Base-by-base conservation (phyloP, 2,113 vertebrate genomes). In the Ophthalmolycus amberensis region DNA sequence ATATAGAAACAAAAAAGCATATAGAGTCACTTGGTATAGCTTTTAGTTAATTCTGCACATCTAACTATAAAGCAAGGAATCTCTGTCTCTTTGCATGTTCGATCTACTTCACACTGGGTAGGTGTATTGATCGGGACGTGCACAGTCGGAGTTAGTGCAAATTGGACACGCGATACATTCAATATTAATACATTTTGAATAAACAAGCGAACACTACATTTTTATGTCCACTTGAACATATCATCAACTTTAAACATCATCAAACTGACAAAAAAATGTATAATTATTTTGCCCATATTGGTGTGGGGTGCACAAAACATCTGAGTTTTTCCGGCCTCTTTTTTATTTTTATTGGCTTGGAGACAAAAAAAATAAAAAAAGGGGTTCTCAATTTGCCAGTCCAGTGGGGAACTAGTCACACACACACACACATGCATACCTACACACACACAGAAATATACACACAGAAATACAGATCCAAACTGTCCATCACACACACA, bases 401-500 rank as follows among this genome's bases (percentile, higher is more conserved):
- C 25, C 54, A 58, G 54, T 58, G 54, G 11, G 27, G 54, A 58
- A 14, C 54, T 5, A 58, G 11, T 9, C 22, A n/a, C 4, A 54
- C 50, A 54, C 20, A n/a, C 50, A n/a, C 0, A 38, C 22, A 56
- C 50, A 52, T 1, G 37, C 32, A 62, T 38, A 25, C 44, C 46
- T 4, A 64, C 71, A 34, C 56, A 46, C 12, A 66, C 11, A 59
- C 20, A 60, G 1, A 38, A 18, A 42, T 15, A 66, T 15, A 67
- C 54, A 59, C 29, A 64, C n/a, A 54, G 14, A 71, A 22, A 81
- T 22, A 75, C 7, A 60, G 29, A 78, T 62, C 14, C 5, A 58
- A 71, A 69, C 69, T 68, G 79, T n/a, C 67, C 54, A 27, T 46
- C 56, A 75, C 34, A 81, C 68, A 58, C 73, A 69, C 38, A 58